Evolutionary conservation across 2,797 vertebrate species (phyloP).

Genomic region (Gambusia yucatana): DNA sequence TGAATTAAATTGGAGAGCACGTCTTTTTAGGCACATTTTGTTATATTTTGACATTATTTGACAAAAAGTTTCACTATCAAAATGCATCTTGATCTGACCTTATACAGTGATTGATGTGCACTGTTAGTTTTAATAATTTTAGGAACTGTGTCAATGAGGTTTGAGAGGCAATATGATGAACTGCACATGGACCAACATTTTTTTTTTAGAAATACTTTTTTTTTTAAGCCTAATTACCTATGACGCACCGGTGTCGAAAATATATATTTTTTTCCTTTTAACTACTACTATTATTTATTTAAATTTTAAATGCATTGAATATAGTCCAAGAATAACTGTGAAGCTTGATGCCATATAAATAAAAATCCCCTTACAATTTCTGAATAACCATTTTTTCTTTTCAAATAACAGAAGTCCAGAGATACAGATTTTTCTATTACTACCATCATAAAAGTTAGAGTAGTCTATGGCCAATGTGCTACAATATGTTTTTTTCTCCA

Average conservation of each 20-base stretch:
- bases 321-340: background rate
- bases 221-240: background rate
- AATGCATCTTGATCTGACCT: background rate
- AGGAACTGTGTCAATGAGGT: background rate
- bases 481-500: background rate
- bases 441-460: background rate
- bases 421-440: background rate
- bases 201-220: background rate
- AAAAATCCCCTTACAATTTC: background rate
- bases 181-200: background rate
- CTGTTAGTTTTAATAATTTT: background rate
- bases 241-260: background rate
- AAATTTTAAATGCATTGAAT: background rate
- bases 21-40: background rate
- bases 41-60: background rate
- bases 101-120: background rate
- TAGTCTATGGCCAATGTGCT: background rate
- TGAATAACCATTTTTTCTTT: background rate
- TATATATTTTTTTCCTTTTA: background rate
- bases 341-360: background rate
- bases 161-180: background rate
- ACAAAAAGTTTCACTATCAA: background rate
- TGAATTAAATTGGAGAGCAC: background rate
- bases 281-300: background rate
- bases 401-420: background rate